A percentile compares a stretch with the other conserved stretches of the same genome.
phyloP scores from a whole-genome alignment of 2,888 invertebrate genomes.

The Griposia aprilina region DNA sequence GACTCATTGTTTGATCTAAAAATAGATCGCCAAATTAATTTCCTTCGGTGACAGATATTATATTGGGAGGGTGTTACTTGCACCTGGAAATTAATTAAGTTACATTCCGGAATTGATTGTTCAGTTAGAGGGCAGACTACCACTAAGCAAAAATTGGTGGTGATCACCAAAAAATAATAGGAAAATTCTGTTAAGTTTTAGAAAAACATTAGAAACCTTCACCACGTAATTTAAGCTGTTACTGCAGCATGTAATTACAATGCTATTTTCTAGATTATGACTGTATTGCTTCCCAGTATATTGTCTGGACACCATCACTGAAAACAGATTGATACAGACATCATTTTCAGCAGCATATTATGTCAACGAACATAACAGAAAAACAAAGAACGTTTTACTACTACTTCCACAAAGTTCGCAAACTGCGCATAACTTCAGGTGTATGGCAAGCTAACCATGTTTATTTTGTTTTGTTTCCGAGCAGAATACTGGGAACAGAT shows the following conservation, averaged over 20 bases:
- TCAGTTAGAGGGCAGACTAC: neutral
- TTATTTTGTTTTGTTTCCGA: conserved; percentile 73
- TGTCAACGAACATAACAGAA: neutral
- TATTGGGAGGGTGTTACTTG: conserved; percentile 28
- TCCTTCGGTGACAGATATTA: conserved; percentile 31
- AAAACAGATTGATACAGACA: neutral
- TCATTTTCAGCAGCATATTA: conserved; percentile 11
- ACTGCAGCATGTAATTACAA: neutral
- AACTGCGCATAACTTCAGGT: conserved; percentile 39
- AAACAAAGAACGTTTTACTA: conserved; percentile 32
- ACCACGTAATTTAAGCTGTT: neutral
- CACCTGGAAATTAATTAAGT: conserved; percentile 16
- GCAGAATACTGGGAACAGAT: conserved; percentile 67
- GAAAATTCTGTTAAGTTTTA: too few species aligned
- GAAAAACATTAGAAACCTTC: neutral
- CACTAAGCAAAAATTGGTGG: neutral
- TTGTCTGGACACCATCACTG: neutral
- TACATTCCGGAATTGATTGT: neutral
- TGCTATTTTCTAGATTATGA: neutral
- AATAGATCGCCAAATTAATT: conserved; percentile 33
- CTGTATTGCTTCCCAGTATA: neutral
- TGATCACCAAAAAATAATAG: neutral
- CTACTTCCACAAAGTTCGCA: conserved; percentile 39
- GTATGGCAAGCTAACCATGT: conserved; percentile 60
- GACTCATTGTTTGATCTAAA: conserved; percentile 4